These are phyloP conservation scores for Thelaira solivaga DNA, from an alignment of 2,888 invertebrate species.

Conservation along the genomic window DNA sequence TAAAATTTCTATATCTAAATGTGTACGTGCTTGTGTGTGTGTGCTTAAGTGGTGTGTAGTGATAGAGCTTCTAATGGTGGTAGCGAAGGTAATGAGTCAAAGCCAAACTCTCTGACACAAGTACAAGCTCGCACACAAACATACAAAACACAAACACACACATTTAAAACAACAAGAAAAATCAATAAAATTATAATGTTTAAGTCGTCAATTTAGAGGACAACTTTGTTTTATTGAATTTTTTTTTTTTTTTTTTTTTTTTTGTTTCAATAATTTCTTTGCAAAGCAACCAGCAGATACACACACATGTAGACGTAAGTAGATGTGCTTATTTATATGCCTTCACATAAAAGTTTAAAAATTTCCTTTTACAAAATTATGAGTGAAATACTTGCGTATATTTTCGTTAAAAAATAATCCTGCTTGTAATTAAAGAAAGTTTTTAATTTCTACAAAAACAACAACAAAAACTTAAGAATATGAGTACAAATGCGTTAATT, in stretches of 20 bases:
- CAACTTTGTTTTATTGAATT: slow-evolving; percentile 8
- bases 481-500: neutral
- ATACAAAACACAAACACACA: neutral
- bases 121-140: slow-evolving; percentile 2
- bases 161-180: slow-evolving; percentile 18
- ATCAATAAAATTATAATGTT: slow-evolving; percentile 53
- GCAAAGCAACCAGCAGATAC: neutral
- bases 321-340: no score
- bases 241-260: neutral
- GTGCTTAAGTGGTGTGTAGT: slow-evolving; percentile 6
- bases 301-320: neutral
- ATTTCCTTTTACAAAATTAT: neutral
- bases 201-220: slow-evolving; percentile 36
- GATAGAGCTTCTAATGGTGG: slow-evolving; percentile 9
- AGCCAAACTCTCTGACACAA: slow-evolving; percentile 66
- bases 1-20: no score
- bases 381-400: neutral
- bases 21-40: slow-evolving; percentile 16
- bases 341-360: neutral
- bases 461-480: no score
- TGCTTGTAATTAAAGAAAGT: slow-evolving; percentile 7
- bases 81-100: slow-evolving; percentile 71
- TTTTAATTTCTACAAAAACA: neutral
- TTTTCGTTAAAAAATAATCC: neutral
- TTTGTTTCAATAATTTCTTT: slow-evolving; percentile 7